Evolutionary conservation across 2,797 vertebrate genomes (phyloP).

Genomic region (Molossus molossus): DNA sequence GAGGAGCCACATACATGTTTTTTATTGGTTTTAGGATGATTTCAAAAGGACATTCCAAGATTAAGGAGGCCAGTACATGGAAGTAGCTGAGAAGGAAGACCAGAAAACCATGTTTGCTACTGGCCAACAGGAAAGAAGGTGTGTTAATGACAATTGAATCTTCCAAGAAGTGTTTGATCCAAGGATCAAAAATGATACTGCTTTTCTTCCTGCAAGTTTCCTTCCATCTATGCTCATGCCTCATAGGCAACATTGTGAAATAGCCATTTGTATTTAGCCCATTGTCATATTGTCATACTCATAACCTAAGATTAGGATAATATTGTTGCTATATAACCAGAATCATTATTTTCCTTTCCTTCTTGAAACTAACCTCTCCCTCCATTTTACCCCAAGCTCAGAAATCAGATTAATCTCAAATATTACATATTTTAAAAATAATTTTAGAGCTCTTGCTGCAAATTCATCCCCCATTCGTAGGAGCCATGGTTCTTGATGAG

Average conservation of each 20-base stretch:
- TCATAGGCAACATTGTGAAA: not conserved
- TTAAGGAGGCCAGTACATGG: not conserved
- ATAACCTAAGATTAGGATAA: constrained; percentile 15
- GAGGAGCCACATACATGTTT: not conserved
- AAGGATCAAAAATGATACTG: not conserved
- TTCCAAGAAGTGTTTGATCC: not conserved
- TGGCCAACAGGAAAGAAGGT: not conserved
- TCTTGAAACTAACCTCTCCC: not conserved
- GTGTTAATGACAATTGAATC: not conserved
- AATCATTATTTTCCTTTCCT: not conserved
- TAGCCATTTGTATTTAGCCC: constrained; percentile 2
- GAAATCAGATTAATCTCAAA: constrained; percentile 18
- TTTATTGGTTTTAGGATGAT: not conserved
- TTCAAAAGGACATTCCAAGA: constrained; percentile 43
- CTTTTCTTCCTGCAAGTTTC: not conserved
- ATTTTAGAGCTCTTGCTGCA: not conserved
- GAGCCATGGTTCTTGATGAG: not conserved
- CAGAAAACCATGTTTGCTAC: constrained; percentile 1
- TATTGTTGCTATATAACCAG: not conserved
- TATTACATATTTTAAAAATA: not conserved
- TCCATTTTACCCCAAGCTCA: not conserved
- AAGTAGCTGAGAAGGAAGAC: not conserved
- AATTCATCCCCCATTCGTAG: not conserved
- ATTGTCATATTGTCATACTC: not conserved
- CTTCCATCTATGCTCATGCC: constrained; percentile 3